Evolutionary conservation across 2,888 invertebrate species (phyloP), one percentile per base, ranked within the genome.

Genomic region (Loripinus fragilis): DNA sequence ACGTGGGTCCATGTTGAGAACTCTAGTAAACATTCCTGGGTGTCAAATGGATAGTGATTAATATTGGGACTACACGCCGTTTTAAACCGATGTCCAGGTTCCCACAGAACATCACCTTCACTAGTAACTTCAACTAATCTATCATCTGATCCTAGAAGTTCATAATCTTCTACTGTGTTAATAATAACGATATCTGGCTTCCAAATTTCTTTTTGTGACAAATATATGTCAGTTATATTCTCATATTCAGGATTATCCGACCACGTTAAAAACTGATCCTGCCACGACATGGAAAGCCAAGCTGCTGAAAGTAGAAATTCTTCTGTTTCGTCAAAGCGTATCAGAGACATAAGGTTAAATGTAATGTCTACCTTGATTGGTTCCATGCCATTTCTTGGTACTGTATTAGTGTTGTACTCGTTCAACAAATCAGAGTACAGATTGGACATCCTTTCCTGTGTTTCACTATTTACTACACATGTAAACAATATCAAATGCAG

Each of bases 51-150:
- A 42, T 42, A 67, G 25, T 25, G 25, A 1, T 15, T 10, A 2
- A 42, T 67, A 17, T 67, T 20, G 2, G 42, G 15, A 2, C 28
- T 28, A 42, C 67, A 67, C 3, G 42, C 17, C 38, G 67, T 42
- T 45, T 25, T 67, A 20, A 42, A 67, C 23, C n/a, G 5, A 3
- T 67, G 41, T 3, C 41, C 41, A 15, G 67, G 67, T 25, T 67
- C 41, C 67, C 67, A 67, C 2, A 2, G 15, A 41, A 67, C 67
- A n/a, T 3, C 25, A 35, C 67, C 67, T 42, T 67, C 42, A 12
- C 2, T 1, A 1, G 2, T 1, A 5, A 67, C 45, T 12, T 7
- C 10, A 8, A 41, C 41, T n/a, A 25, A 23, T 10, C 1, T 8
- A 25, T 67, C 42, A 28, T 67, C 67, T 17, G n/a, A 23, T 20